Percentiles rank a stretch among this genome's conserved stretches.
These are phyloP conservation scores for Catostylus mosaicus DNA, from an alignment of 30 jellyfish, hydroid and myxozoan species.

Conservation along the genomic window DNA sequence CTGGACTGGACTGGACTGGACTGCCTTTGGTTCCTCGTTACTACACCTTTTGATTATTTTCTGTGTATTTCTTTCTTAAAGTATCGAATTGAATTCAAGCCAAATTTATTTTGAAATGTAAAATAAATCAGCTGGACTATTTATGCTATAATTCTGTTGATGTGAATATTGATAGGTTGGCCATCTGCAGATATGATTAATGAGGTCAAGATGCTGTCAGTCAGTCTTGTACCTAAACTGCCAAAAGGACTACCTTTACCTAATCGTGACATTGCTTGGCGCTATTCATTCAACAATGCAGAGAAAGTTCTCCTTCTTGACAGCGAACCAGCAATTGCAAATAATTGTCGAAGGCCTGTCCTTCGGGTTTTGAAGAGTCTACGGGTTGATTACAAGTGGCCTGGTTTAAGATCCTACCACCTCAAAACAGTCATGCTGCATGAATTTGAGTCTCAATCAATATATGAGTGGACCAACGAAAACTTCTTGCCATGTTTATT, in stretches of 20 bases:
- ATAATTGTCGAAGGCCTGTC: slow-evolving; percentile 15
- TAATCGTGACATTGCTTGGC: slow-evolving; percentile 16
- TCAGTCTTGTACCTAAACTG: slow-evolving; percentile 12
- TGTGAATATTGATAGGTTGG: too few relatives aligned
- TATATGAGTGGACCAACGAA: neutral
- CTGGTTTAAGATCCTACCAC: slow-evolving; percentile 18
- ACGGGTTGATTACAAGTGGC: slow-evolving; percentile 6
- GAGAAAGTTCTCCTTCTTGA: slow-evolving; percentile 11
- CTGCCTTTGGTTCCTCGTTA: too few relatives aligned
- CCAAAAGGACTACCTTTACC: neutral
- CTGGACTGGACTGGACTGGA: too few relatives aligned
- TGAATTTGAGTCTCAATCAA: slow-evolving; percentile 23
- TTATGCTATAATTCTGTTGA: too few relatives aligned
- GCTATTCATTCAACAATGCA: slow-evolving; percentile 5
- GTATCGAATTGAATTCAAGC: too few relatives aligned
- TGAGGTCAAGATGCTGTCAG: neutral
- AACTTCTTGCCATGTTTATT: neutral
- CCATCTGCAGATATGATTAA: neutral
- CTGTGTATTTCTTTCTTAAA: too few relatives aligned
- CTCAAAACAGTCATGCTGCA: slow-evolving; percentile 10
- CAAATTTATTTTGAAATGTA: too few relatives aligned
- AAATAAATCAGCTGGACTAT: too few relatives aligned
- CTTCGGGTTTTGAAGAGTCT: slow-evolving; percentile 9
- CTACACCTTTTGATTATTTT: too few relatives aligned
- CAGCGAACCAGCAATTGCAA: neutral